Base-by-base conservation (phyloP, 1,140 invertebrate species). In the Halotydeus destructor region DNA sequence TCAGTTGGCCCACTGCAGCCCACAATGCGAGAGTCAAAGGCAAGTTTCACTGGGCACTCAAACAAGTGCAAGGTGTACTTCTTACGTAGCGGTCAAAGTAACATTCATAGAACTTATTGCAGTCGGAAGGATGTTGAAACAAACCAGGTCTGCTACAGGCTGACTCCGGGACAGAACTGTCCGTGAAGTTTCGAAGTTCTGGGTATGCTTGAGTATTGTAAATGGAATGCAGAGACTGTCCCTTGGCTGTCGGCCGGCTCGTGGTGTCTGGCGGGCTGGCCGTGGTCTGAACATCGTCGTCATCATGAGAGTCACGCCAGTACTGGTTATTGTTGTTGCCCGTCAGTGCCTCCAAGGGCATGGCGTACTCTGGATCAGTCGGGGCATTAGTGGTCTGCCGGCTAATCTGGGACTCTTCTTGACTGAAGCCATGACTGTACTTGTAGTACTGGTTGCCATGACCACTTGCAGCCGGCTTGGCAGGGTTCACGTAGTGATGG, bases 41-140 rank as follows among this genome's bases (percentile, higher is more conserved):
- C 76, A 27, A 81, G 50, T 37, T 42, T 74, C 36, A 83, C 69
- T 0, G 79, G 78, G 55, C 79, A 83, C 49, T 78, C 76, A 55
- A 82, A 78, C 2, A 76, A 65, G 50, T 78, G 74, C 4, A 82
- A 63, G 4, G 76, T 78, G 55, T 72, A 83, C 47, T 68, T 69
- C 46, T 78, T 72, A 80, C 75, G 58, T 70, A 75, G 45, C 72
- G 69, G 52, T 83, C 78, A 75, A 75, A 83, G 53, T 75, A 70
- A 54, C 79, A 83, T 25, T 76, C 70, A 52, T 81, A 83, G 62
- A 82, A 83, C 54, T 81, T 79, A 52, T 79, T 78, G 53, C 79
- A 82, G 44, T 75, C 68, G 40, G 72, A 72, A 0, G 79, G 79
- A 55, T 82, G 78, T 53, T 77, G 65, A 63, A 83, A 83, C 0